Conservation (phyloP, 2,113 vertebrate genomes). For the Urocolius indicus region DNA sequence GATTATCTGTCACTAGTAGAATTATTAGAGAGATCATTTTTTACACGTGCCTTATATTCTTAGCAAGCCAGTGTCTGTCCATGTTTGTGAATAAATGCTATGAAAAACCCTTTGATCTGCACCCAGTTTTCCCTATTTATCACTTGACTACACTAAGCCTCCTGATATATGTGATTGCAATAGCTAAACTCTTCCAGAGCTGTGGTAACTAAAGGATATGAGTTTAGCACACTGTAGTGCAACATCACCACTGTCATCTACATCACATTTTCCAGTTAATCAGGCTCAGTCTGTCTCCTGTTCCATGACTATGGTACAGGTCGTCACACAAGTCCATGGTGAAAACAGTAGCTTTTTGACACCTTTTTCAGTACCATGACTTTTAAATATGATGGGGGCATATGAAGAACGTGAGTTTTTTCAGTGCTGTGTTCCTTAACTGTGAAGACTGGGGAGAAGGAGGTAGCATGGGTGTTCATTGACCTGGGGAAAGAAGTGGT, state of each 20-base stretch:
- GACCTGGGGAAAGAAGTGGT: background rate
- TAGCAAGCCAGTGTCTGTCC: slow-evolving; percentile 53
- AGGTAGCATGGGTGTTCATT: background rate
- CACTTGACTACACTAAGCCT: slow-evolving; percentile 76
- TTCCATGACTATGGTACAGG: background rate
- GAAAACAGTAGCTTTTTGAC: background rate
- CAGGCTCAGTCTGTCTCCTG: slow-evolving; percentile 15
- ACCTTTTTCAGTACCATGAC: background rate
- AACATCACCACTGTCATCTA: slow-evolving; percentile 1
- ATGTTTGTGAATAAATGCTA: slow-evolving; percentile 35
- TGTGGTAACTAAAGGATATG: background rate
- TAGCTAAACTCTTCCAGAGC: slow-evolving; percentile 71
- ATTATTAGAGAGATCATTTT: slow-evolving; percentile 61
- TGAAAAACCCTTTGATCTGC: slow-evolving; percentile 66
- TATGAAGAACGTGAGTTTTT: background rate
- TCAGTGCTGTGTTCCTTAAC: background rate
- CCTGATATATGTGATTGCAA: slow-evolving; percentile 71
- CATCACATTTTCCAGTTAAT: slow-evolving; percentile 6
- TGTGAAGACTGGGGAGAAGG: background rate
- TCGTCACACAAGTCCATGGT: background rate
- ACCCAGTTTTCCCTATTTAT: slow-evolving; percentile 71
- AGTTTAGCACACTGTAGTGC: background rate
- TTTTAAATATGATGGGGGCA: background rate
- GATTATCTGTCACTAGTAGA: slow-evolving; percentile 68
- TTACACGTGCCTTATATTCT: slow-evolving; percentile 70